phyloP scores from a whole-genome alignment of 2,797 vertebrate genomes.

The Etheostoma nigrum region DNA sequence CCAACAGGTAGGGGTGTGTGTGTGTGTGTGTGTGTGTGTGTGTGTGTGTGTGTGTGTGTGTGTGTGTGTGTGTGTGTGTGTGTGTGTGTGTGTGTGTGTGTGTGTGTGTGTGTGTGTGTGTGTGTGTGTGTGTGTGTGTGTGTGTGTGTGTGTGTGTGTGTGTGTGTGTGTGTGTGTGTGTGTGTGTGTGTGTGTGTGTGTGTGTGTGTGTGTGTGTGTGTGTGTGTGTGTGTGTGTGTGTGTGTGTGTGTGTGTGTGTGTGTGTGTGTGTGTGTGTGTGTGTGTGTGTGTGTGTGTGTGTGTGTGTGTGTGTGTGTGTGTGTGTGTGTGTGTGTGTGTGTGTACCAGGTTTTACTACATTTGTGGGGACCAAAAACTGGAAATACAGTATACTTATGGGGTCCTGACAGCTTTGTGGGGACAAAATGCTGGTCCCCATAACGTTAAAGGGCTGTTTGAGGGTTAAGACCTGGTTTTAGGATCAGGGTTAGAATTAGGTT shows the following conservation, averaged over 20 bases:
- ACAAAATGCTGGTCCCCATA: too few species aligned
- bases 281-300: not conserved
- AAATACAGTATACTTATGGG: too few species aligned
- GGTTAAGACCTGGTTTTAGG: too few species aligned
- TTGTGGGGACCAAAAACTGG: too few species aligned
- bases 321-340: not conserved
- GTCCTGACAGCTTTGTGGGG: too few species aligned
- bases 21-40: not conserved
- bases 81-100: not conserved
- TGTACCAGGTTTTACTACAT: too few species aligned
- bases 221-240: too few species aligned
- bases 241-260: constrained; percentile 1
- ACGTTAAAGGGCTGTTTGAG: too few species aligned
- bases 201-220: constrained; percentile 1
- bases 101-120: not conserved
- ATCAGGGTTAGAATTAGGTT: too few species aligned
- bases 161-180: too few species aligned
- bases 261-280: too few species aligned
- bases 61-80: not conserved
- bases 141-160: not conserved
- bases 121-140: not conserved
- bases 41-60: not conserved
- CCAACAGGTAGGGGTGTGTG: not conserved
- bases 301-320: too few species aligned
- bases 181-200: not conserved